phyloP scores from a whole-genome alignment of 1,140 invertebrate genomes.

The Augochlora pura region DNA sequence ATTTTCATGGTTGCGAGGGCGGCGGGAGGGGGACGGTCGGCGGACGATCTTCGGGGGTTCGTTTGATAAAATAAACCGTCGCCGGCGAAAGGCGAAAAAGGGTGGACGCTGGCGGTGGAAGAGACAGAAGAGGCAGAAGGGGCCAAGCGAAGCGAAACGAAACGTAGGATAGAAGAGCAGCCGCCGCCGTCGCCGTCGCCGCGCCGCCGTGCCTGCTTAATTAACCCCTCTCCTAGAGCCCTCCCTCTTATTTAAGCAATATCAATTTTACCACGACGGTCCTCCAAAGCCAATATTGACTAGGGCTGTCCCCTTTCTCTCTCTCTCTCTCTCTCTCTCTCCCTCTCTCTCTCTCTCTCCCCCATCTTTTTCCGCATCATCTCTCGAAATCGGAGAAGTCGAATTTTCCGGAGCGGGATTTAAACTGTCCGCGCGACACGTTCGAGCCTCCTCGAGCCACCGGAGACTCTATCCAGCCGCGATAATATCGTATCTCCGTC shows the following conservation, averaged over 20 bases:
- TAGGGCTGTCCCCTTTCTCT: neutral
- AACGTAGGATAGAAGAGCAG: slow-evolving; percentile 8
- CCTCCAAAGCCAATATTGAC: slow-evolving; percentile 38
- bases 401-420: neutral
- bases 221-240: slow-evolving; percentile 37
- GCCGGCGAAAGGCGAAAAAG: slow-evolving; percentile 1
- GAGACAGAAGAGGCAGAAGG: neutral
- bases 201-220: slow-evolving; percentile 21
- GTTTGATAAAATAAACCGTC: slow-evolving; percentile 43
- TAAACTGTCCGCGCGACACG: neutral
- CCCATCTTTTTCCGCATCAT: too few relatives aligned
- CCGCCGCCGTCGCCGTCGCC: neutral
- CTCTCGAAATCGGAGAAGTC: slow-evolving; percentile 26
- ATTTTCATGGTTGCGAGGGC: neutral
- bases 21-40: too few relatives aligned
- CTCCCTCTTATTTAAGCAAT: slow-evolving; percentile 38
- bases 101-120: neutral
- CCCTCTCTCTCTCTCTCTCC: neutral
- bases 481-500: neutral
- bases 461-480: neutral
- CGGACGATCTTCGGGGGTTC: neutral
- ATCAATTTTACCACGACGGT: slow-evolving; percentile 39
- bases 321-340: neutral
- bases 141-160: slow-evolving; percentile 1
- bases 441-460: too few relatives aligned